Evolutionary conservation across 1,140 invertebrate species (phyloP).

Genomic region (Musca vetustissima): DNA sequence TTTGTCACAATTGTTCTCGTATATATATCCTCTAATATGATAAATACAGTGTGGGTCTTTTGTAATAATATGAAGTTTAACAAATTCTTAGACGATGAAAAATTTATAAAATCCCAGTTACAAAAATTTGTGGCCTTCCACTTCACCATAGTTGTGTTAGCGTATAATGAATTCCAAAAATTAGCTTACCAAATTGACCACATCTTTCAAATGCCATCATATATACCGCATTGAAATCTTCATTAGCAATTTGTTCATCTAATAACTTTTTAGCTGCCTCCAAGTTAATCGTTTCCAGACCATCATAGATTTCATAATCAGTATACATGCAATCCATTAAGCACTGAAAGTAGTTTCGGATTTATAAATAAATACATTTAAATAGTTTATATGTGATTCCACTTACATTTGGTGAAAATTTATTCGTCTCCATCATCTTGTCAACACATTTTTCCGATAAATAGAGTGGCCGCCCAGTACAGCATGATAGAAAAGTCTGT

Average conservation of each 20-base stretch:
- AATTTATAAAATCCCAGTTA: too few relatives aligned
- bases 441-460: constrained; percentile 7
- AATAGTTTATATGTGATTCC: background rate
- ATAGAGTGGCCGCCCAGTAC: background rate
- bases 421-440: background rate
- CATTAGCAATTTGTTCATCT: background rate
- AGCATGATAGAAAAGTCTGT: background rate
- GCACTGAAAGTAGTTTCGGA: background rate
- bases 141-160: too few relatives aligned
- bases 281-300: background rate
- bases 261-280: background rate
- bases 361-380: too few relatives aligned
- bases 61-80: too few relatives aligned
- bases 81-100: too few relatives aligned
- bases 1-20: too few relatives aligned
- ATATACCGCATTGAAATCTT: background rate
- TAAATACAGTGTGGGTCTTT: too few relatives aligned
- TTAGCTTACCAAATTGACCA: background rate
- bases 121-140: too few relatives aligned
- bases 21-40: too few relatives aligned
- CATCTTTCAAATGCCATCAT: constrained; percentile 4
- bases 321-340: background rate
- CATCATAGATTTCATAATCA: constrained; percentile 12
- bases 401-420: background rate
- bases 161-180: background rate